Percentiles rank a stretch among this genome's conserved stretches.
phyloP scores from a whole-genome alignment of 2,888 invertebrate genomes.

The Tetramorium bicarinatum region DNA sequence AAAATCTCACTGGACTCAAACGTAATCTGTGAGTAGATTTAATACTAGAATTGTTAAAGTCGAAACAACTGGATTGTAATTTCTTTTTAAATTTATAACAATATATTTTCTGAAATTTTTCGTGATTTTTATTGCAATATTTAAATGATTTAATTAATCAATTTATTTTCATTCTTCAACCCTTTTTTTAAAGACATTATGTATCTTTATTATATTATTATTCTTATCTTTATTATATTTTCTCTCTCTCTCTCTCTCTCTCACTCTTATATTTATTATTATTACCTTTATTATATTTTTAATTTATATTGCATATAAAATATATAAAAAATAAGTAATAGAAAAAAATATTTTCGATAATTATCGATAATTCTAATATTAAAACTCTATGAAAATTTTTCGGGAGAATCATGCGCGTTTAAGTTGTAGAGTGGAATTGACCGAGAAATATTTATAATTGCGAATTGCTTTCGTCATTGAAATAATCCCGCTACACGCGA shows the following conservation, averaged over 20 bases:
- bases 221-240: no score
- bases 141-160: not conserved
- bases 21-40: not conserved
- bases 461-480: not conserved
- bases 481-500: constrained; percentile 39
- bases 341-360: no score
- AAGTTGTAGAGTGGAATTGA: not conserved
- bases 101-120: not conserved
- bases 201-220: no score
- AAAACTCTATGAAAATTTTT: not conserved
- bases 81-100: not conserved
- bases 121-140: not conserved
- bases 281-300: no score
- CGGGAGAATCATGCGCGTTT: not conserved
- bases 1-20: not conserved
- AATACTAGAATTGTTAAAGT: not conserved
- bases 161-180: not conserved
- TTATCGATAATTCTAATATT: not conserved
- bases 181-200: no score
- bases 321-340: not conserved
- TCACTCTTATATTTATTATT: no score
- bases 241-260: no score
- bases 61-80: not conserved
- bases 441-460: constrained; percentile 9
- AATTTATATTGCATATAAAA: no score